Evolutionary conservation across 1,140 invertebrate genomes (phyloP).

Genomic region (Leptinotarsa texana): DNA sequence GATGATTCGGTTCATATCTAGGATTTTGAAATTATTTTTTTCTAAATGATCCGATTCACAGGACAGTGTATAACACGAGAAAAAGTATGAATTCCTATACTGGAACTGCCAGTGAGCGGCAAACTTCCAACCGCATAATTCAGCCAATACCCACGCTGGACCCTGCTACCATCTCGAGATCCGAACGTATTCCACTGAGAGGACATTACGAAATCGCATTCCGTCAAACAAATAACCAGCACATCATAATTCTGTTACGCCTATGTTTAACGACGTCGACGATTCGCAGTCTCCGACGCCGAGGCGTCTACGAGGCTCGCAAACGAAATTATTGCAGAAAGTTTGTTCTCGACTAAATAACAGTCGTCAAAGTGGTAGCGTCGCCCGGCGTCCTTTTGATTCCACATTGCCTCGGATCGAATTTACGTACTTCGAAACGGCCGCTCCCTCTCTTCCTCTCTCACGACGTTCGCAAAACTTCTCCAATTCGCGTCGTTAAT

Average conservation of each 20-base stretch:
- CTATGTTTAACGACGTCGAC: not conserved
- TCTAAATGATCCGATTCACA: too few relatives aligned
- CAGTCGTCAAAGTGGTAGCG: not conserved
- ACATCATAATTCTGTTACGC: not conserved
- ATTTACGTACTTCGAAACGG: not conserved
- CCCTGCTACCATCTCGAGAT: too few relatives aligned
- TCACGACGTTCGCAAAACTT: not conserved
- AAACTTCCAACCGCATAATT: too few relatives aligned
- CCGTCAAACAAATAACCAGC: too few relatives aligned
- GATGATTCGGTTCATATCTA: too few relatives aligned
- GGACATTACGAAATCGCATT: too few relatives aligned
- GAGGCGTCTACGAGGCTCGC: not conserved
- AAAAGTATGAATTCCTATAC: too few relatives aligned
- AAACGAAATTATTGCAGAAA: conserved; percentile 1
- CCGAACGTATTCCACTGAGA: too few relatives aligned
- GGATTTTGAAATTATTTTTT: too few relatives aligned
- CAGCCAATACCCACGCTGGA: too few relatives aligned
- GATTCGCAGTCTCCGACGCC: not conserved
- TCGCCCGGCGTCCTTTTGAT: not conserved
- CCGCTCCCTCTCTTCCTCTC: not conserved
- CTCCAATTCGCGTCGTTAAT: not conserved
- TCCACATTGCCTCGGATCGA: not conserved
- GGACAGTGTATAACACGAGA: too few relatives aligned
- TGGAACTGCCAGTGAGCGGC: too few relatives aligned
- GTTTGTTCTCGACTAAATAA: not conserved